Conservation (phyloP, 2,888 invertebrate species). For the Aleiodes testaceus region DNA sequence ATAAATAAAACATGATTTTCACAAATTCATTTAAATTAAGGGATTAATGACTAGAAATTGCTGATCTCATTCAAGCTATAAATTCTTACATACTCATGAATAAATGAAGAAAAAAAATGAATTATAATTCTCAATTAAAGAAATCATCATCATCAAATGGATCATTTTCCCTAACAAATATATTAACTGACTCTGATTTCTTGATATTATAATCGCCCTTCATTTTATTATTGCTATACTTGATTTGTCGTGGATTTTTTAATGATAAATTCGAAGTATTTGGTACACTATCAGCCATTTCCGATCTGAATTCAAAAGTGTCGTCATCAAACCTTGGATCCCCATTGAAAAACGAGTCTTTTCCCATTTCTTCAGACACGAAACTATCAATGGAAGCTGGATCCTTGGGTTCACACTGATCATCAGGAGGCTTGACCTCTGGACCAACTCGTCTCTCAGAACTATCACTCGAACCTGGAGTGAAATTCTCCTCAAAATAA, state of each 20-base stretch:
- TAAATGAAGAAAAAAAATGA: neutral
- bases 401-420: conserved; percentile 58
- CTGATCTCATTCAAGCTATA: neutral
- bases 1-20: neutral
- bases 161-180: conserved; percentile 89
- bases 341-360: conserved; percentile 67
- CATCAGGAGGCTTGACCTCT: conserved; percentile 68
- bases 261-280: conserved; percentile 59
- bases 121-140: conserved; percentile 74
- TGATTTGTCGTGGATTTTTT: conserved; percentile 69
- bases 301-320: conserved; percentile 68
- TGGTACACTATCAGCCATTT: conserved; percentile 66
- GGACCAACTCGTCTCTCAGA: conserved; percentile 61
- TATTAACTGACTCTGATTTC: conserved; percentile 92
- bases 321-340: conserved; percentile 66
- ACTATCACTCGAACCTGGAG: conserved; percentile 68
- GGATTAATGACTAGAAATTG: conserved; percentile 20
- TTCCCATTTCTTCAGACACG: conserved; percentile 59
- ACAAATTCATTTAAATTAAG: conserved; percentile 4
- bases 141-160: conserved; percentile 93
- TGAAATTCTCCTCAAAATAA: conserved; percentile 78
- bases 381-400: conserved; percentile 58
- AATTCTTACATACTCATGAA: neutral
- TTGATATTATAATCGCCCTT: conserved; percentile 80
- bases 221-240: conserved; percentile 70